Conservation (phyloP, 1,140 invertebrate genomes). For the Magallana angulata region DNA sequence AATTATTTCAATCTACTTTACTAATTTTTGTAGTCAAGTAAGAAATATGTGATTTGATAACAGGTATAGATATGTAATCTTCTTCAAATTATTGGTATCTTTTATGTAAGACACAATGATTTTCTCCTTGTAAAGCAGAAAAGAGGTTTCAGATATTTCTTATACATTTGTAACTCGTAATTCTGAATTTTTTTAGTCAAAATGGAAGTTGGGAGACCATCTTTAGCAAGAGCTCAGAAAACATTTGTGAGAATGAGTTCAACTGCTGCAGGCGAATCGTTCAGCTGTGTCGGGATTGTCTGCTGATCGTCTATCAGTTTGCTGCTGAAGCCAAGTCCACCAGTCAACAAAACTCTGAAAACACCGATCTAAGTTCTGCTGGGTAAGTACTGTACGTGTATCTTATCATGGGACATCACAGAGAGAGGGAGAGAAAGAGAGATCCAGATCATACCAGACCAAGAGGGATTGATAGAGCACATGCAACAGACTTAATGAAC, state of each 20-base stretch:
- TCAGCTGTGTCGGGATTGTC: constrained; percentile 78
- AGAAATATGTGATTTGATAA: neutral
- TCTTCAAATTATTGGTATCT: neutral
- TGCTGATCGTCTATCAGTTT: constrained; percentile 80
- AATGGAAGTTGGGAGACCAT: constrained; percentile 77
- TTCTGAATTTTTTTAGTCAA: constrained; percentile 63
- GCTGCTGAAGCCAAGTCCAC: constrained; percentile 74
- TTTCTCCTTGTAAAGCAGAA: too few species aligned
- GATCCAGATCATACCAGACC: too few species aligned
- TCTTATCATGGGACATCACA: too few species aligned
- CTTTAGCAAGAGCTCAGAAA: constrained; percentile 77
- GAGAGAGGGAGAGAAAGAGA: too few species aligned
- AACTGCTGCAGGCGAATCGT: constrained; percentile 78
- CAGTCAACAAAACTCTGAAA: constrained; percentile 33
- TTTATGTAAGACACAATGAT: too few species aligned
- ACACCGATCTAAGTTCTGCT: constrained; percentile 13
- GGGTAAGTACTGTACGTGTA: constrained; percentile 33
- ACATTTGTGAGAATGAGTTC: constrained; percentile 73
- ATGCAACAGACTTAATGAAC: too few species aligned
- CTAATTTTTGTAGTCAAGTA: too few species aligned
- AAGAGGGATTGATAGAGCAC: too few species aligned
- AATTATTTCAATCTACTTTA: too few species aligned
- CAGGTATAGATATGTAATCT: neutral
- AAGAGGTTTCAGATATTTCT: too few species aligned
- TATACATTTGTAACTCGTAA: too few species aligned